Evolutionary conservation across 1,140 invertebrate species (phyloP), one percentile per base, ranked within the genome.

Genomic region (Teleopsis dalmanni): DNA sequence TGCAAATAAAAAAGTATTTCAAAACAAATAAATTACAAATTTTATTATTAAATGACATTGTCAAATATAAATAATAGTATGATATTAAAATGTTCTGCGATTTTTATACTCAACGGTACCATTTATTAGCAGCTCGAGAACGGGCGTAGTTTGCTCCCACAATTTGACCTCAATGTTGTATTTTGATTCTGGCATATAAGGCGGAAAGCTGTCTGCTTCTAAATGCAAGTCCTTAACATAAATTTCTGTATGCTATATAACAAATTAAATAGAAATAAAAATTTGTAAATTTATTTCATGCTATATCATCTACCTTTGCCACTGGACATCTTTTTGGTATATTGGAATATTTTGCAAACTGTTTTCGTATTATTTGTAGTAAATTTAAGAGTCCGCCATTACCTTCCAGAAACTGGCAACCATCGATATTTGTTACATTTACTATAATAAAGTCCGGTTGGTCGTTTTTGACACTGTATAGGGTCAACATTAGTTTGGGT

Each of bases 321-420:
- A 41, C 38, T 41, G 38, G 21, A 14, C 38, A 41, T 22, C 25
- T 41, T 22, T 41, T 41, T 11, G 36, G 36, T 9, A 38, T 16
- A 18, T 38, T 29, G 8, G 36, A 9, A 22, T 19, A 38, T 22
- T 41, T 41, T 25, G 21, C 38, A n/a, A 41, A 41, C 14, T 21
- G 19, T 22, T 41, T 41, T 3, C 38, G 38, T 22, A 41, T 21
- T n/a, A 41, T 41, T 41, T 41, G 16, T 14, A 36, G 21, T 36
- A 36, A 36, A 19, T 36, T 41, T 11, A 41, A 41, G 21, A 10
- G 18, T 29, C 7, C 13, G 13, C 23, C 23, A 7, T 0, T 41
- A 11, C 14, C n/a, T 19, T 41, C 19, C 23, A 41, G 11, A 41
- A 41, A 41, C n/a, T 41, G 7, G 22, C 38, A 41, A 19, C 38